Percentiles rank a stretch among this genome's conserved stretches.
Evolutionary conservation across 2,113 vertebrate genomes (phyloP).

Genomic region (Nyctibius bracteatus): DNA sequence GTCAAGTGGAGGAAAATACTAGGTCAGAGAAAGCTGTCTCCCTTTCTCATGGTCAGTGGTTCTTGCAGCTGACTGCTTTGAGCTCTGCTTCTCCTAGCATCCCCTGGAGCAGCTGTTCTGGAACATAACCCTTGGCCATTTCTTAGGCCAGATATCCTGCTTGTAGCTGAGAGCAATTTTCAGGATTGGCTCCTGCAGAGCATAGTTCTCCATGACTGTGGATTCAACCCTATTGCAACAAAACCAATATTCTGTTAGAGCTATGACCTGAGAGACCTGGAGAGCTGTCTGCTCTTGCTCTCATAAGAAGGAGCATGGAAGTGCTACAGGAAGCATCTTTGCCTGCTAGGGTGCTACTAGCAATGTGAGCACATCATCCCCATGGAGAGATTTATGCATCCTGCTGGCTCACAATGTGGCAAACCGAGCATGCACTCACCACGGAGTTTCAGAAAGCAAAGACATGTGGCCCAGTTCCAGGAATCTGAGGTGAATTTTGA

Average conservation of each 20-base stretch:
- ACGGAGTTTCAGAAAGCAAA: neutral
- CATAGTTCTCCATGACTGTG: neutral
- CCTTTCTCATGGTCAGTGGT: neutral
- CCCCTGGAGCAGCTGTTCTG: neutral
- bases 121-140: neutral
- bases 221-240: neutral
- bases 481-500: neutral
- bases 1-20: neutral
- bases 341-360: neutral
- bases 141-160: neutral
- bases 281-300: neutral
- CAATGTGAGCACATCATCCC: neutral
- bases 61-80: neutral
- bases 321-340: neutral
- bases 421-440: neutral
- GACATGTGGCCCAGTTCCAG: neutral
- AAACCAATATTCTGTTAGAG: neutral
- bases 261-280: neutral
- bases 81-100: neutral
- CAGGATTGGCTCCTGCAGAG: neutral
- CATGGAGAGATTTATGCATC: neutral
- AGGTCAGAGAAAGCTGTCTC: neutral
- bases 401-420: neutral
- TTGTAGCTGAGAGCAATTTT: neutral
- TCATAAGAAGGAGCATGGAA: neutral